Conservation (phyloP, 1,140 invertebrate species). For the Drosophila bocki region DNA sequence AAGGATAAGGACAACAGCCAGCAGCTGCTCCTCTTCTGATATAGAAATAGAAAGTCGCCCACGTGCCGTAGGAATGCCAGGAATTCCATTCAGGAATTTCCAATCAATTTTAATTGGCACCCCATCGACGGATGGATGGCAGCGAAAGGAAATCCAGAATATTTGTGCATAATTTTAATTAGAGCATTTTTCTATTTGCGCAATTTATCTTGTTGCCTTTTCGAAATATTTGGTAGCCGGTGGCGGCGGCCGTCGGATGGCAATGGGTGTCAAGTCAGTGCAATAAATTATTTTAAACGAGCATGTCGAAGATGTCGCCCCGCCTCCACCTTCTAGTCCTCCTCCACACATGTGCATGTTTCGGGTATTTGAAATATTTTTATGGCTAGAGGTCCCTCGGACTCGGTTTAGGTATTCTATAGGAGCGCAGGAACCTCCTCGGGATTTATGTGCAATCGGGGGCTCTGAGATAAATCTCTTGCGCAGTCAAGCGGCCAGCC, state of each 20-base stretch:
- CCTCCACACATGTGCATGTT: constrained; percentile 39
- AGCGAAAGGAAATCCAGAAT: constrained; percentile 69
- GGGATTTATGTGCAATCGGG: constrained; percentile 60
- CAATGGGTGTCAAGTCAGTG: constrained; percentile 79
- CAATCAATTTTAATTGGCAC: constrained; percentile 85
- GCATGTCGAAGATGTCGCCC: constrained; percentile 72
- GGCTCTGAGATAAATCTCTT: constrained; percentile 65
- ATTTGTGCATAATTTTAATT: constrained; percentile 85
- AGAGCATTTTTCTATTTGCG: constrained; percentile 83
- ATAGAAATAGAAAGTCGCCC: constrained; percentile 41
- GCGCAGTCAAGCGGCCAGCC: constrained; percentile 55
- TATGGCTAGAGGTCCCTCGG: constrained; percentile 50
- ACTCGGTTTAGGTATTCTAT: constrained; percentile 52
- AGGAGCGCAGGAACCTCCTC: constrained; percentile 12
- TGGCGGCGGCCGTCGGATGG: constrained; percentile 30
- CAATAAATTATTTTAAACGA: constrained; percentile 85
- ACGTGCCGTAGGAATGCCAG: constrained; percentile 73
- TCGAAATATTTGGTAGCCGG: constrained; percentile 53
- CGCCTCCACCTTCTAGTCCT: background rate
- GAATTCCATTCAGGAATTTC: constrained; percentile 70
- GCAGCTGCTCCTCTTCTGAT: constrained; percentile 18
- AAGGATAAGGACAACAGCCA: constrained; percentile 33
- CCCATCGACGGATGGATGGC: constrained; percentile 74
- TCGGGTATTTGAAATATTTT: constrained; percentile 68
- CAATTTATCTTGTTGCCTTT: constrained; percentile 72